phyloP scores from a whole-genome alignment of 2,113 vertebrate genomes.

The Cyphomyrus plagiostoma region DNA sequence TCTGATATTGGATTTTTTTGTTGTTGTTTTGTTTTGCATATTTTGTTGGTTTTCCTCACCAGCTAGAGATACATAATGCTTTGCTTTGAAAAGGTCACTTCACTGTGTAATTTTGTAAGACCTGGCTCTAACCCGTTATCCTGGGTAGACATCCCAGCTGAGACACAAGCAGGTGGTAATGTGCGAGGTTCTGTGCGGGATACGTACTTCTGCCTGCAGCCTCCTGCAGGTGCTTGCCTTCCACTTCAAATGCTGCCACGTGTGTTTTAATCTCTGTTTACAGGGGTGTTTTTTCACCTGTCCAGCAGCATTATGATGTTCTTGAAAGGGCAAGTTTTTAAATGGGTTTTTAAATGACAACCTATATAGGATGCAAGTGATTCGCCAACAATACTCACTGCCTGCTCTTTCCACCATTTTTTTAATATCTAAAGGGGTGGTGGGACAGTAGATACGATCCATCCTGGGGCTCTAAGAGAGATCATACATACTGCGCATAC shows the following conservation, averaged over 20 bases:
- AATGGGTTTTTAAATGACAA: not conserved
- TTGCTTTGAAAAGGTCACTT: constrained; percentile 14
- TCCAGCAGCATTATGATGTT: not conserved
- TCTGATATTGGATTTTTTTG: not conserved
- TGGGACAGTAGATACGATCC: not conserved
- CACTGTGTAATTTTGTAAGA: constrained; percentile 24
- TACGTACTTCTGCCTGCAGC: constrained; percentile 31
- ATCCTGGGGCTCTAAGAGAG: not conserved
- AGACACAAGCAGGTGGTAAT: constrained; percentile 26
- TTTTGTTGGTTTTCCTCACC: not conserved
- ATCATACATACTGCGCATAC: not conserved
- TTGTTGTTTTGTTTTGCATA: no score
- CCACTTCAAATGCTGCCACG: not conserved
- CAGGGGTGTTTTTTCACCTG: not conserved
- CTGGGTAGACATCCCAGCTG: constrained; percentile 20
- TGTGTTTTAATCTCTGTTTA: not conserved
- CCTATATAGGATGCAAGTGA: not conserved
- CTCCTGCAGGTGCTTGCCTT: not conserved
- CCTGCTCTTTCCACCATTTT: not conserved
- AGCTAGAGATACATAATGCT: constrained; percentile 12
- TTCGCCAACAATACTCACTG: not conserved
- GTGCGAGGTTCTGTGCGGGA: constrained; percentile 37
- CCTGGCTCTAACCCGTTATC: constrained; percentile 36
- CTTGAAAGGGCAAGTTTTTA: not conserved
- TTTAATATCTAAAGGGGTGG: not conserved